These are phyloP conservation scores for Panzeria rudis DNA, from an alignment of 2,888 invertebrate species.

Conservation along the genomic window DNA sequence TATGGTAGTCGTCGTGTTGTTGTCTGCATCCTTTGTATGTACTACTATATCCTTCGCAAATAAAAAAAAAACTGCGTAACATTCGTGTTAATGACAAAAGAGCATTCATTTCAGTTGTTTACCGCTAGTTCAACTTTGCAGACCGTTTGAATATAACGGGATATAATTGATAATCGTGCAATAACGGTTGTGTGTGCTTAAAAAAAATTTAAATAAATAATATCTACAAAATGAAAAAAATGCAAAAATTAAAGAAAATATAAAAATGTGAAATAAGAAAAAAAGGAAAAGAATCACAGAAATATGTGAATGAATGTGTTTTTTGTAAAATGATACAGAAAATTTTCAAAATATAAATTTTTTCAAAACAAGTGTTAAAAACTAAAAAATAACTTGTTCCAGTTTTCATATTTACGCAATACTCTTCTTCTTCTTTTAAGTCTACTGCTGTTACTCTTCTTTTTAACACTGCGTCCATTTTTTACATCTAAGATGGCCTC, in stretches of 20 bases:
- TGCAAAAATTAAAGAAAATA: constrained; percentile 24
- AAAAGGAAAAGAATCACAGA: constrained; percentile 5
- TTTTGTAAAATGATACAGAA: neutral
- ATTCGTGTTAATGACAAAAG: constrained; percentile 66
- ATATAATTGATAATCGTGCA: constrained; percentile 46
- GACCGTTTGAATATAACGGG: constrained; percentile 71
- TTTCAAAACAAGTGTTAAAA: constrained; percentile 13
- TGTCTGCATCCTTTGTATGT: constrained; percentile 66
- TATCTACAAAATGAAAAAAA: constrained; percentile 23
- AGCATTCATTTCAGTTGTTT: constrained; percentile 76
- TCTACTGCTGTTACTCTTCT: constrained; percentile 15
- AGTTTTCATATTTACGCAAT: constrained; percentile 68
- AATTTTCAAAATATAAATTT: neutral
- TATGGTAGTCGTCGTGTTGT: constrained; percentile 59
- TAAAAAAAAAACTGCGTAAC: constrained; percentile 66
- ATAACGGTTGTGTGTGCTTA: constrained; percentile 57
- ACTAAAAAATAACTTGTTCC: constrained; percentile 47
- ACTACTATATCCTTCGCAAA: constrained; percentile 56
- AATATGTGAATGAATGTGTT: constrained; percentile 56
- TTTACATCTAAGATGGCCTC: constrained; percentile 29
- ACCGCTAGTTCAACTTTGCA: constrained; percentile 77
- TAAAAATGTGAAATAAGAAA: constrained; percentile 45
- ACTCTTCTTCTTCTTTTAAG: constrained; percentile 49
- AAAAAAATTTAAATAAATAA: constrained; percentile 27
- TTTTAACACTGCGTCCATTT: constrained; percentile 18